Evolutionary conservation across 2,888 invertebrate species (phyloP), one percentile per base, ranked within the genome.

Genomic region (Hetaerina titia): DNA sequence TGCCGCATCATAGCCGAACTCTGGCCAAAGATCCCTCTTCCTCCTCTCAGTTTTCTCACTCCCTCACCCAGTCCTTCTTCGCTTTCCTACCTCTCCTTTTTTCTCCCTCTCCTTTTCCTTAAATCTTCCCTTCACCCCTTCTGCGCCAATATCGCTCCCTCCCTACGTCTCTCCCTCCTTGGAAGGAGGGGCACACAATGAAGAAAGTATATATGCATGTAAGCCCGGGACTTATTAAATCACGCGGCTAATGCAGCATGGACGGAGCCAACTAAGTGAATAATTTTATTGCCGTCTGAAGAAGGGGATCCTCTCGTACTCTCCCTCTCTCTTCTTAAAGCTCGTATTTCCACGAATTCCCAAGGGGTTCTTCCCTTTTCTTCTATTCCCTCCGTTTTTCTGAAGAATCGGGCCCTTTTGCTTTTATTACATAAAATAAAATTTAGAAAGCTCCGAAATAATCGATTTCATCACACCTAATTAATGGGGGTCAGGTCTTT

Each of bases 241-340:
- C 95, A 95, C 95, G 69, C 15, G 89, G 69, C 95, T 95, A 95
- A 95, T 95, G 95, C 95, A 89, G 95, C 95, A 89, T 95, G 95
- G 89, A 95, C 87, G 95, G 57, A 89, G 64, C 89, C 95, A 95
- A 95, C 95, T 95, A 95, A 95, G 95, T 95, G 95, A 89, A 95
- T 95, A 95, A 95, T 95, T 95, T 95, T 95, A 95, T 95, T 89
- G 89, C 64, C 63, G 63, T 89, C 94, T 94, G 95, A 89, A 89
- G 89, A 17, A 95, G 89, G 64, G 95, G 60, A 69, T 87, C 95
- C n/a, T 92, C 57, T 60, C 90, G 22, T n/a, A 22, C 69, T n/a
- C 5, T 69, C 69, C 69, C 69, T 69, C 81, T 69, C 81, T 81
- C 81, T 25, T 81, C 31, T 81, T 81, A 81, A 81, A 81, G 81